phyloP scores from a whole-genome alignment of 2,797 vertebrate genomes.

The Avahi laniger region DNA sequence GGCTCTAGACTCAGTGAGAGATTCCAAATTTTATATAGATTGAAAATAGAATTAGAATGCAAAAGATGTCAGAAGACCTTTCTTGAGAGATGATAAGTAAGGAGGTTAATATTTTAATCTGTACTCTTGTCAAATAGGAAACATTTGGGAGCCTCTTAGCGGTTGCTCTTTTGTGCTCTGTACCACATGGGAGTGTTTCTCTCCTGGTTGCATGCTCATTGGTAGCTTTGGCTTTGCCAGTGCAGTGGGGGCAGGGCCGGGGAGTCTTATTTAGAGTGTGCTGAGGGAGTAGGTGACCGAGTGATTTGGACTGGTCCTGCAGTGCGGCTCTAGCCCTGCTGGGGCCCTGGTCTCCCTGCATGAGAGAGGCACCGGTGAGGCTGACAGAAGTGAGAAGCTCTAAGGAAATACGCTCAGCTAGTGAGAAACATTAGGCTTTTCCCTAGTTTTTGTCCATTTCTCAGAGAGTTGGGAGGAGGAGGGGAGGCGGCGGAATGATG shows the following conservation, averaged over 20 bases:
- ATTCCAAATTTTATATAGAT: not conserved
- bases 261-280: not conserved
- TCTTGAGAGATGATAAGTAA: not conserved
- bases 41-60: not conserved
- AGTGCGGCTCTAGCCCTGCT: not conserved
- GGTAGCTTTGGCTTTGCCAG: not conserved
- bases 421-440: not conserved
- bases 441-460: not conserved
- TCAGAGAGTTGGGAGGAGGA: not conserved
- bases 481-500: not conserved
- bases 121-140: not conserved
- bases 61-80: not conserved
- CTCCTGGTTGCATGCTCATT: not conserved
- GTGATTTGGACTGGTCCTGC: not conserved
- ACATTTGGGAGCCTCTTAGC: not conserved
- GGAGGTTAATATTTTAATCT: conserved; percentile 34
- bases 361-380: not conserved
- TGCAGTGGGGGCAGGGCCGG: not conserved
- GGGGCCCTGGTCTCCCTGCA: not conserved
- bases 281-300: not conserved
- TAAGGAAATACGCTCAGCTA: not conserved
- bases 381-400: not conserved
- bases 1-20: not conserved
- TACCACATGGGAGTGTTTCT: not conserved
- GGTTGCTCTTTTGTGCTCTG: not conserved